Conservation (phyloP, 64 coral and sea anemone species). For the Pachyseris speciosa region DNA sequence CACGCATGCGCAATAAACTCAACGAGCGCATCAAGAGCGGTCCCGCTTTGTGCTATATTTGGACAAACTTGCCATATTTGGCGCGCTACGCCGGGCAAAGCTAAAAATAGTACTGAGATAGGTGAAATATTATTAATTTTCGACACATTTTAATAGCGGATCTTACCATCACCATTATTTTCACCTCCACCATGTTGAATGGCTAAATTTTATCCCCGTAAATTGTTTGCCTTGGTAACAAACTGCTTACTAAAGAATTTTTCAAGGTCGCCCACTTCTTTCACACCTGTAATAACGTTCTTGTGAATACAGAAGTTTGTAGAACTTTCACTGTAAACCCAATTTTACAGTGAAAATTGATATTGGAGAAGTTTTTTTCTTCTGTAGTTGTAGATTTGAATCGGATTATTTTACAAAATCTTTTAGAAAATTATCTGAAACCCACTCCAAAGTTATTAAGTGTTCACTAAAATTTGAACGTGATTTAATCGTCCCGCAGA, state of each 20-base stretch:
- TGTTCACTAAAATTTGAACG: too few species aligned
- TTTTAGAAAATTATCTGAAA: too few species aligned
- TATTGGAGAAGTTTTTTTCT: too few species aligned
- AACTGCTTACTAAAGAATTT: not conserved
- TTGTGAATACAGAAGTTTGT: too few species aligned
- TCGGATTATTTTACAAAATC: too few species aligned
- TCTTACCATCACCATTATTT: not conserved
- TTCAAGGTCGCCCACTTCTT: not conserved
- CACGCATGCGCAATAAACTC: not conserved
- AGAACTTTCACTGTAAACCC: too few species aligned
- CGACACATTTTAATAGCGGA: too few species aligned
- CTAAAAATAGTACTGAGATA: not conserved
- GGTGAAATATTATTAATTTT: too few species aligned
- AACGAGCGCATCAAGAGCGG: not conserved
- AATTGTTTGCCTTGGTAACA: not conserved
- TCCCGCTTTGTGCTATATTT: conserved; percentile 10
- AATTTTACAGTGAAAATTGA: too few species aligned
- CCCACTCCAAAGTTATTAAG: too few species aligned
- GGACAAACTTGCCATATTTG: conserved; percentile 38
- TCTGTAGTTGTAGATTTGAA: too few species aligned
- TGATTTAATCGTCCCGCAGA: too few species aligned
- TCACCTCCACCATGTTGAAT: not conserved
- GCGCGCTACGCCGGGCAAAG: not conserved
- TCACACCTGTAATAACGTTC: not conserved
- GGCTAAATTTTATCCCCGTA: not conserved